Evolutionary conservation across 2,797 vertebrate species (phyloP).

Genomic region (Carapus acus): DNA sequence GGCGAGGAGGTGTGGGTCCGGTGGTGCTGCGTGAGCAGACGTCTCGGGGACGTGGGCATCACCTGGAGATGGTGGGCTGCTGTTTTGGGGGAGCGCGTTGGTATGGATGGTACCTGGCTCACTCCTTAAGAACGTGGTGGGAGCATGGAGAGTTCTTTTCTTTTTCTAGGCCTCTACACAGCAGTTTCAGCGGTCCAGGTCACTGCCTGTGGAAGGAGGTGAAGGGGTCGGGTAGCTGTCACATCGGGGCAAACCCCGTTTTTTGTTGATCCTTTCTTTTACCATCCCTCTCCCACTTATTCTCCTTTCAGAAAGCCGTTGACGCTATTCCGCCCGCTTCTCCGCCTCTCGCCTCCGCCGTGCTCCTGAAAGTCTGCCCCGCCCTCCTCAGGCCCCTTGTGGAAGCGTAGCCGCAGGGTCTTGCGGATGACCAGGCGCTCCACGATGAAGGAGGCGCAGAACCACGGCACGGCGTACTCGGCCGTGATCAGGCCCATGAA

Average conservation of each 20-base stretch:
- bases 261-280: conserved; percentile 7
- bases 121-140: too few relatives aligned
- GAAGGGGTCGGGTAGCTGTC: conserved; percentile 27
- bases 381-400: conserved; percentile 77
- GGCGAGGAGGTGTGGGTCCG: too few relatives aligned
- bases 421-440: conserved; percentile 93
- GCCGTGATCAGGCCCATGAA: conserved; percentile 97
- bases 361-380: conserved; percentile 43
- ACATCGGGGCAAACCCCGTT: conserved; percentile 2
- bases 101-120: too few relatives aligned
- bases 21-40: too few relatives aligned
- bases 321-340: conserved; percentile 64
- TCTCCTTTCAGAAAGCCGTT: conserved; percentile 86
- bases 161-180: conserved; percentile 35
- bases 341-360: conserved; percentile 35
- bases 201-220: conserved; percentile 24
- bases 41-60: too few relatives aligned
- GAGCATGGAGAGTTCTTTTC: too few relatives aligned
- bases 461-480: conserved; percentile 97
- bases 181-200: conserved; percentile 28
- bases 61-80: too few relatives aligned
- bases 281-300: conserved; percentile 25
- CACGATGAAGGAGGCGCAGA: conserved; percentile 90
- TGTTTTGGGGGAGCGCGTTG: conserved; percentile 13
- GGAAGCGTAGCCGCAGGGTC: conserved; percentile 87